These are phyloP conservation scores for Caenorhabditis inopinata DNA, from an alignment of 1,140 invertebrate genomes.

Conservation along the genomic window DNA sequence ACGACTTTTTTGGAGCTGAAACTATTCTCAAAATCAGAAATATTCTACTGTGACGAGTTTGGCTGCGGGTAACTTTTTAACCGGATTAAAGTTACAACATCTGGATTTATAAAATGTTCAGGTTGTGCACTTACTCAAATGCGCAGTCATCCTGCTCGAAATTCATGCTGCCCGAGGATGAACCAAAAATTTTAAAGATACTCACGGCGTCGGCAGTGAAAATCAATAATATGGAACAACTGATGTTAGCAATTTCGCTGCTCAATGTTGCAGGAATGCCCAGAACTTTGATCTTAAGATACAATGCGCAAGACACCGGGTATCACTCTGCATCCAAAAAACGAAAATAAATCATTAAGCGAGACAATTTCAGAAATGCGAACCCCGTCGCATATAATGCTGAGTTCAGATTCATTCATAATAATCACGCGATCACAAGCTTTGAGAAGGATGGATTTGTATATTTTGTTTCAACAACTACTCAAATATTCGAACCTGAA, in stretches of 20 bases:
- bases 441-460: constrained; percentile 1
- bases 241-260: not conserved
- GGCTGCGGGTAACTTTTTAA: not conserved
- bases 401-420: not conserved
- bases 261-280: not conserved
- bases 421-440: not conserved
- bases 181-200: not conserved
- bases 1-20: not conserved
- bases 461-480: not conserved
- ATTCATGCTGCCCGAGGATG: not conserved
- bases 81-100: not conserved
- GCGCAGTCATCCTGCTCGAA: not conserved
- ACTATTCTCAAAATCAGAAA: not conserved
- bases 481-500: not conserved
- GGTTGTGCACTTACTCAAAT: constrained; percentile 9
- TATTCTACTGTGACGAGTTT: constrained; percentile 20
- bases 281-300: not conserved
- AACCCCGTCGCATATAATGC: not conserved
- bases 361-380: not conserved
- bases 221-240: not conserved
- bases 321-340: not conserved
- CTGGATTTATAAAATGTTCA: not conserved
- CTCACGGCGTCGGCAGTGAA: not conserved
- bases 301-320: not conserved
- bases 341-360: too few species aligned